Base-by-base conservation (phyloP, 2,888 invertebrate species). In the Monopis laevigella region DNA sequence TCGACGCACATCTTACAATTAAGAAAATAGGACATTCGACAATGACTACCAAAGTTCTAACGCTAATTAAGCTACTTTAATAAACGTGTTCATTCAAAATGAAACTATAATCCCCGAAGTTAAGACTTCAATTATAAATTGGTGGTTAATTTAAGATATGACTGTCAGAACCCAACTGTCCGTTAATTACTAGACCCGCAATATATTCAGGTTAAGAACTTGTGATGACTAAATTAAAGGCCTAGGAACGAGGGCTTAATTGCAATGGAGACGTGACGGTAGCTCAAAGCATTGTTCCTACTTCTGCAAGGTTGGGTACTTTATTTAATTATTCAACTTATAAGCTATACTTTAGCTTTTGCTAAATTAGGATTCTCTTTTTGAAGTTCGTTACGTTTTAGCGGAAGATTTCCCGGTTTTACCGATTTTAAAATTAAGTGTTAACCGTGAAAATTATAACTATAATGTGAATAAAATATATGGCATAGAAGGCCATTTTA, bases 191-290 rank as follows among this genome's bases (percentile, higher is more conserved):
- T 56, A 49, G 47, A 44, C 50, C 48, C 50, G 59, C 59, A 52
- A 65, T 69, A 68, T 63, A 69, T 67, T 65, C 56, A 59, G 56
- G 59, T 58, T 62, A 66, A 65, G 63, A 61, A 59, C 59, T 57
- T 54, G 55, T 59, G 66, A 69, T 66, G 61, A 62, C 63, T 63
- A 62, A 71, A 71, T 71, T 62, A 69, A 62, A 66, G 65, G 55
- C 54, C 55, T n/a, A 52, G 55, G 62, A 52, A 58, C 53, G 59
- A 58, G 52, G 56, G 45, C 57, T 65, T 70, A 67, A 69, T 66
- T 69, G 62, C 60, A 49, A 41, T 39, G 41, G 45, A 52, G 53
- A 62, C 59, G 62, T 62, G 17, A 32, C 17, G 32, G n/a, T n/a
- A n/a, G n/a, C n/a, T n/a, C n/a, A n/a, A n/a, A n/a, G n/a, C n/a